Evolutionary conservation across 2,797 vertebrate species (phyloP).

Genomic region (Aeoliscus strigatus): DNA sequence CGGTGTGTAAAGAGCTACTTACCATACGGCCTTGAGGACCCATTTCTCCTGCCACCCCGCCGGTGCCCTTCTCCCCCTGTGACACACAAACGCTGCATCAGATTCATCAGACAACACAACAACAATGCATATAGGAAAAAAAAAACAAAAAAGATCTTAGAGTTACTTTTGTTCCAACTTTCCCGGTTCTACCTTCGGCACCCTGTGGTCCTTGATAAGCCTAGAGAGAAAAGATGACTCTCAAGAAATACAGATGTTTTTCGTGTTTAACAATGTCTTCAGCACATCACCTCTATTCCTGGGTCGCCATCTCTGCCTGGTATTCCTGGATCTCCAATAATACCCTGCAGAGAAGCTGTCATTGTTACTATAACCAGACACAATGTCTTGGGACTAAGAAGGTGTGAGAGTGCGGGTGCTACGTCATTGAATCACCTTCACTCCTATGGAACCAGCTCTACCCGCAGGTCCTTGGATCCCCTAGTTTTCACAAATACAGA

Average conservation of each 20-base stretch:
- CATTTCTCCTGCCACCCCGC: conserved; percentile 75
- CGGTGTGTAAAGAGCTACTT: conserved; percentile 58
- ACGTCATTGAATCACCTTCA: conserved; percentile 62
- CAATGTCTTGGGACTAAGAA: conserved; percentile 2
- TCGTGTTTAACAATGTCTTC: neutral
- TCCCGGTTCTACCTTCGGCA: conserved; percentile 63
- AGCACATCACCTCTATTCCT: conserved; percentile 74
- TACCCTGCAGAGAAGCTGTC: conserved; percentile 65
- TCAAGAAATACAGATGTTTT: conserved; percentile 1
- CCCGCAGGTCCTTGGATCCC: conserved; percentile 71
- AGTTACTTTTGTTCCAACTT: conserved; percentile 69
- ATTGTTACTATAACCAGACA: conserved; percentile 2
- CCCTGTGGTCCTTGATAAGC: conserved; percentile 83
- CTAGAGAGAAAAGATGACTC: conserved; percentile 45
- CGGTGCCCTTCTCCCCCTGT: conserved; percentile 78
- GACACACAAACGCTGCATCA: conserved; percentile 28
- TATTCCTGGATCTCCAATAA: conserved; percentile 77
- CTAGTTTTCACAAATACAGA: conserved; percentile 49
- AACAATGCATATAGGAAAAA: too few relatives aligned
- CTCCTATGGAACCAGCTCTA: conserved; percentile 62
- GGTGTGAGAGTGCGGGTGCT: conserved; percentile 3
- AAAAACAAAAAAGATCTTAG: conserved; percentile 16
- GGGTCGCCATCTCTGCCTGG: conserved; percentile 75
- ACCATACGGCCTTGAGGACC: conserved; percentile 68
- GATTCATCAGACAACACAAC: too few relatives aligned